phyloP scores from a whole-genome alignment of 2,113 vertebrate genomes.

The Connochaetes taurinus region DNA sequence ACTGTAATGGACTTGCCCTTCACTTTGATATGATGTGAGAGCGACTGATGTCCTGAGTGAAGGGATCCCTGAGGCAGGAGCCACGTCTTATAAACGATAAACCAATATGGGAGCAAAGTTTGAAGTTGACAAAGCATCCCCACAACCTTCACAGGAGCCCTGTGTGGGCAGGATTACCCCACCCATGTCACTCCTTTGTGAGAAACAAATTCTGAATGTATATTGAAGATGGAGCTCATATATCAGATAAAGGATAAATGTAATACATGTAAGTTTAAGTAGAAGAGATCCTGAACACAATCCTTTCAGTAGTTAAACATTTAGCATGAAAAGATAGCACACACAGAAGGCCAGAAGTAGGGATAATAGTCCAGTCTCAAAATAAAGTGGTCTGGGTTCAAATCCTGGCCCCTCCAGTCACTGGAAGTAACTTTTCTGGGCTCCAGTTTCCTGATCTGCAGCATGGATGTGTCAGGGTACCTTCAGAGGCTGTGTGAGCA shows the following conservation, averaged over 20 bases:
- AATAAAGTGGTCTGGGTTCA: background rate
- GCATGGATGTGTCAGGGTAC: accelerated
- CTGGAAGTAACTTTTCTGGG: background rate
- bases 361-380: background rate
- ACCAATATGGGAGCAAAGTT: background rate
- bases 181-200: background rate
- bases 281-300: background rate
- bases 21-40: background rate
- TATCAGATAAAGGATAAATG: background rate
- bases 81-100: background rate
- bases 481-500: accelerated
- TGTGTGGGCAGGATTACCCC: background rate
- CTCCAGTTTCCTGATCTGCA: background rate
- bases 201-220: background rate
- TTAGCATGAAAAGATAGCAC: background rate
- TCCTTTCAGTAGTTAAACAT: background rate
- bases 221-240: background rate
- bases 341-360: background rate
- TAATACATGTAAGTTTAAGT: background rate
- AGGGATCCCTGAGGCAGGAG: background rate
- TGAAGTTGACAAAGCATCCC: background rate
- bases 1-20: background rate
- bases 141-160: background rate
- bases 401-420: background rate
- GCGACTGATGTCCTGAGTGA: background rate